phyloP scores from a whole-genome alignment of 2,888 invertebrate genomes.

The Macropis europaea region DNA sequence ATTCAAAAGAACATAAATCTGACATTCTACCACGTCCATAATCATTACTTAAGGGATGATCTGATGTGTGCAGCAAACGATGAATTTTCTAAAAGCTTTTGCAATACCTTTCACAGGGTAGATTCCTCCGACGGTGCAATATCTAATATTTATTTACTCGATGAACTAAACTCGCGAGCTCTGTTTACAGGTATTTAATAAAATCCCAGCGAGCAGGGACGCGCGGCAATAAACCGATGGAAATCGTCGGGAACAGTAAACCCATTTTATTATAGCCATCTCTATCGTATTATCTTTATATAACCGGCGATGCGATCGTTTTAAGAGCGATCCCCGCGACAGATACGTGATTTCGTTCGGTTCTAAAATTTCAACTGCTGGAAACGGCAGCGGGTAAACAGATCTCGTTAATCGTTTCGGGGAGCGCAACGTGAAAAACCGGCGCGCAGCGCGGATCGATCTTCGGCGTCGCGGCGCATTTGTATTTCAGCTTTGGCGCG shows the following conservation, averaged over 20 bases:
- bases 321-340: conserved; percentile 18
- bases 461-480: conserved; percentile 56
- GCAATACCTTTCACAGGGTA: too few species aligned
- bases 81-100: too few species aligned
- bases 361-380: background rate
- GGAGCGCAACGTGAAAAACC: conserved; percentile 11
- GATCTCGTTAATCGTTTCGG: conserved; percentile 6
- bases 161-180: too few species aligned
- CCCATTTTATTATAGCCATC: conserved; percentile 42
- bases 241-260: conserved; percentile 29
- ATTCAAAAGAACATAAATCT: too few species aligned
- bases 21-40: too few species aligned
- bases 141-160: too few species aligned
- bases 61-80: too few species aligned
- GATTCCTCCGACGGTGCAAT: too few species aligned
- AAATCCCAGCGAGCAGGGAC: background rate
- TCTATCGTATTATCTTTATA: conserved; percentile 39
- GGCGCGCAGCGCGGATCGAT: conserved; percentile 27
- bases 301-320: conserved; percentile 37
- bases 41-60: too few species aligned
- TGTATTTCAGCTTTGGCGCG: conserved; percentile 70
- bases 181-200: background rate
- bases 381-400: background rate
- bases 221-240: background rate
- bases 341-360: conserved; percentile 12